Evolutionary conservation across 2,797 vertebrate species (phyloP), one percentile per base, ranked within the genome.

Genomic region (Arrhamphus sclerolepis): DNA sequence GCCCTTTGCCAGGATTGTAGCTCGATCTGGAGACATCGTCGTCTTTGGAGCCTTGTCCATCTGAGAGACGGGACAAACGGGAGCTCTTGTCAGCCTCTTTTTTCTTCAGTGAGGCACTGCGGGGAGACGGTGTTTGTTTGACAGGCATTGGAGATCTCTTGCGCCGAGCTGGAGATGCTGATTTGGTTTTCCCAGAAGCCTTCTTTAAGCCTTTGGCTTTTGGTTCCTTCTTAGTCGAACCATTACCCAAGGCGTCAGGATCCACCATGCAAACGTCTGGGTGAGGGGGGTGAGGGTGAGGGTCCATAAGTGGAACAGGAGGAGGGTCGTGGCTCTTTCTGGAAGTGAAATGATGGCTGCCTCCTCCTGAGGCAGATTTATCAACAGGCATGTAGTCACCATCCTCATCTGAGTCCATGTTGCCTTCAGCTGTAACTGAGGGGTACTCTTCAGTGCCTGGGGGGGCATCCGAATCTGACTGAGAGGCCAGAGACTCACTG

Each of bases 191-290:
- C 54, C 89, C 91, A 0, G 88, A 91, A 17, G 92, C 57, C 74
- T 95, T 98, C 70, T 94, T 94, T 38, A 94, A 67, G n/a, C 89
- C 71, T 86, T 96, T 95, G 49, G 94, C 76, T 83, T 98, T 99
- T 6, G 90, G 24, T 48, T 98, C 97, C 82, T 97, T 98, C 80
- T 96, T 98, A n/a, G 91, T 62, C 9, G 92, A 72, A 77, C 91
- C 93, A 38, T 87, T 91, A 26, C 89, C 88, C 65, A 98, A 82
- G 46, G 94, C 66, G 56, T 98, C 95, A 0, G 98, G 98, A 78
- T 99, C 97, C 48, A 97, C 96, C 98, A 99, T 99, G 90, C 98
- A 99, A 67, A 97, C 97, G 5, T 99, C 97, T 14, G 98, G 97
- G 53, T 87, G 95, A 44, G 97, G 97, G 18, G 94, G 93, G 8